These are phyloP conservation scores for Eupithecia pulchellata DNA, from an alignment of 2,888 invertebrate genomes.

Conservation along the genomic window DNA sequence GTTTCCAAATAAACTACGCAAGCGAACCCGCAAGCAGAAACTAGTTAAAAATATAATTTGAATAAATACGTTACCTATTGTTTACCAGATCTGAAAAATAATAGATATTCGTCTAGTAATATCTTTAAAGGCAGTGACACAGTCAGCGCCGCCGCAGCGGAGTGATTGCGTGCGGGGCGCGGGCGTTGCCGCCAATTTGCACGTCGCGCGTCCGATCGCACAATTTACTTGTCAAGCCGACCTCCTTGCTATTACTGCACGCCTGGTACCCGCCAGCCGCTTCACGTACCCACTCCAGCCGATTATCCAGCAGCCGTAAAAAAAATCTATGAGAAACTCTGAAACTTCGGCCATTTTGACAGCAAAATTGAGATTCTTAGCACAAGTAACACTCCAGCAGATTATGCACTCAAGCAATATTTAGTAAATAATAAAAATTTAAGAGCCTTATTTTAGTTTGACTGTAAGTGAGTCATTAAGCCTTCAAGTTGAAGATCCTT, in stretches of 20 bases:
- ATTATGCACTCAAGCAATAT: slow-evolving; percentile 15
- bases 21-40: too few species aligned
- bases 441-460: slow-evolving; percentile 19
- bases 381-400: slow-evolving; percentile 18
- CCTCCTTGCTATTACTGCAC: slow-evolving; percentile 55
- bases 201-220: slow-evolving; percentile 71
- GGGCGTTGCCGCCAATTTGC: slow-evolving; percentile 72
- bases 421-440: slow-evolving; percentile 30
- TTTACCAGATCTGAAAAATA: neutral
- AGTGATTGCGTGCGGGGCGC: slow-evolving; percentile 57
- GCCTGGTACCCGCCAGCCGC: slow-evolving; percentile 44
- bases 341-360: slow-evolving; percentile 27
- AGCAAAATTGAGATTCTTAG: slow-evolving; percentile 37
- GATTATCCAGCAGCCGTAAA: slow-evolving; percentile 35
- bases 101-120: neutral
- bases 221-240: slow-evolving; percentile 77
- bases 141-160: slow-evolving; percentile 34
- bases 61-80: neutral
- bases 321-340: slow-evolving; percentile 32
- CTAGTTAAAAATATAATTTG: too few species aligned
- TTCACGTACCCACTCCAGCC: slow-evolving; percentile 30
- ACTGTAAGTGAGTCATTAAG: slow-evolving; percentile 29
- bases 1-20: too few species aligned
- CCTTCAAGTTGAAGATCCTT: slow-evolving; percentile 15
- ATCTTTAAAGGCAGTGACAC: slow-evolving; percentile 36